Evolutionary conservation across 2,888 invertebrate genomes (phyloP).

Genomic region (Syrphus vitripennis): DNA sequence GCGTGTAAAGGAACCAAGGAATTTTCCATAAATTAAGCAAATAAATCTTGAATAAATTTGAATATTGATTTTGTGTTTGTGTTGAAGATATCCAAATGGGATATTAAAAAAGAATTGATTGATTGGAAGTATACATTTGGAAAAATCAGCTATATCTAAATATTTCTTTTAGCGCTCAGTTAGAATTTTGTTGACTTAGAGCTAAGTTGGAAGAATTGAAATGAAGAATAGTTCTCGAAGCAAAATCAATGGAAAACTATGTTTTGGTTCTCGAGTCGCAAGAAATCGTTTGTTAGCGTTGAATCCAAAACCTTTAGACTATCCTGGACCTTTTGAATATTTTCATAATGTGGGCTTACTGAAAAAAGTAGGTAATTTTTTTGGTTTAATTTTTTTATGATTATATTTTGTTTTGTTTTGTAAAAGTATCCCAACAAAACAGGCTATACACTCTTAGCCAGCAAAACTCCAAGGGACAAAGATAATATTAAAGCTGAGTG

Average conservation of each 20-base stretch:
- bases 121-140: background rate
- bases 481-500: background rate
- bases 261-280: slow-evolving; percentile 47
- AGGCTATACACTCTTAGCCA: slow-evolving; percentile 77
- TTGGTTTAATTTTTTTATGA: background rate
- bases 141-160: background rate
- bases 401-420: background rate
- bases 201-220: slow-evolving; percentile 6
- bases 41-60: slow-evolving; percentile 16
- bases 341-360: slow-evolving; percentile 69
- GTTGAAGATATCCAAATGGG: background rate
- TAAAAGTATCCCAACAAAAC: slow-evolving; percentile 76
- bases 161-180: slow-evolving; percentile 8
- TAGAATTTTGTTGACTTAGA: slow-evolving; percentile 21
- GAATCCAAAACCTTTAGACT: slow-evolving; percentile 15
- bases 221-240: background rate
- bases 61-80: background rate
- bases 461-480: slow-evolving; percentile 74
- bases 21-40: too few relatives aligned
- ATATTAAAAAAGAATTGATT: background rate
- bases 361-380: slow-evolving; percentile 69
- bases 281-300: background rate
- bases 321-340: slow-evolving; percentile 76
- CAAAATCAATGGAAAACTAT: background rate
- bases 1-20: background rate